Evolutionary conservation across 2,113 vertebrate species (phyloP).

Genomic region (Daubentonia madagascariensis): DNA sequence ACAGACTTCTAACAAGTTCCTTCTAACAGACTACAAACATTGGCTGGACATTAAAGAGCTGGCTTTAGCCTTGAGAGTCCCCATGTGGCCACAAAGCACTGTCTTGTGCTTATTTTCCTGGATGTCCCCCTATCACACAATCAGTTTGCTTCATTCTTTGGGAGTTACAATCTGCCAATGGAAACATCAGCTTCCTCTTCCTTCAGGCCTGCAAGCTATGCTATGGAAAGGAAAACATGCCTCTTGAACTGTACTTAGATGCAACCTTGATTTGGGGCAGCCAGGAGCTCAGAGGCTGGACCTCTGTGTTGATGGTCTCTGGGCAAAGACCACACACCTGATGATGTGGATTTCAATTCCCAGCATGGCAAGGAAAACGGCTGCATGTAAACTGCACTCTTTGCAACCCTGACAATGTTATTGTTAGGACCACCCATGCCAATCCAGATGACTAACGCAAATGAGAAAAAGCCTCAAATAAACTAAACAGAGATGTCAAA

Average conservation of each 20-base stretch:
- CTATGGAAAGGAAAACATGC: constrained; percentile 66
- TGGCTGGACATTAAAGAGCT: constrained; percentile 52
- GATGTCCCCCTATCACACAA: background rate
- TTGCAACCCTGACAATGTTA: background rate
- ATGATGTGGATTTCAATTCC: background rate
- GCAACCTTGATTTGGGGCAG: background rate
- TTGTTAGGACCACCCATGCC: background rate
- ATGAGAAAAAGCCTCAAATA: constrained; percentile 21
- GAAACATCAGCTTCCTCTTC: constrained; percentile 71
- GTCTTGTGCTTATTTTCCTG: constrained; percentile 24
- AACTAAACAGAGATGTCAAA: constrained; percentile 52
- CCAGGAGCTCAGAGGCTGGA: background rate
- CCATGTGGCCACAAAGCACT: background rate
- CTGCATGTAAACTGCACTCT: background rate
- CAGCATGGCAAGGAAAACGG: background rate
- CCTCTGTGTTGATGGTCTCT: background rate
- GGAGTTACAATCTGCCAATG: constrained; percentile 56
- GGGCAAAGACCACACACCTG: background rate
- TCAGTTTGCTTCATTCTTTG: background rate
- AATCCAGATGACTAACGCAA: constrained; percentile 6
- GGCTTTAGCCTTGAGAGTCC: background rate
- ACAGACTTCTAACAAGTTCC: constrained; percentile 9
- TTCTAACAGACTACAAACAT: constrained; percentile 17
- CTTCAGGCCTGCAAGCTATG: background rate
- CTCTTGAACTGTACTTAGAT: background rate